Evolutionary conservation across 1,140 invertebrate genomes (phyloP), one percentile per base, ranked within the genome.

Genomic region (Andrena cerasifolii): DNA sequence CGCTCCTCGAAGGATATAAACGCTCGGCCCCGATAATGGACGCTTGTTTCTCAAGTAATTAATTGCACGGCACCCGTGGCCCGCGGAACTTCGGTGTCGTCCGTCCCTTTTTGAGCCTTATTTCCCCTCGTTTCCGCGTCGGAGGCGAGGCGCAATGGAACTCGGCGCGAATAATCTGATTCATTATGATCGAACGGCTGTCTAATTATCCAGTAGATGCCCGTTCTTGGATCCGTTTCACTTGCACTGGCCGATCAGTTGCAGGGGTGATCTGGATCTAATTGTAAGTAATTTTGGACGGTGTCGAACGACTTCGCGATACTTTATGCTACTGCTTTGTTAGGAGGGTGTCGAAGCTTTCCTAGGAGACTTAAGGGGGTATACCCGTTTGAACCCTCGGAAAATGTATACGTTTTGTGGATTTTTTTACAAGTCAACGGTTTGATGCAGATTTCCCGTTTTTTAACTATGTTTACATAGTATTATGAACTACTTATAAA

Each of bases 31-130:
- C 47, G 62, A 56, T 75, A 66, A 75, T 54, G 31, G 72, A 56
- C 49, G 62, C 47, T 66, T 74, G 72, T 74, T 75, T 67, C 72
- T 75, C 72, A 49, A 66, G 72, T 54, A 65, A 75, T 75, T 75
- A 75, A 75, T 75, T 24, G 51, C 59, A 65, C 71, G 59, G n/a
- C 31, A 12, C 43, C n/a, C 12, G 3, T 21, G 43, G 12, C 14
- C 26, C 36, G 36, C n/a, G 36, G 16, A 51, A 45, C 21, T 40
- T 36, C 33, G 26, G 18, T 51, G 21, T 53, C 45, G 58, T 24
- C 53, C 71, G 71, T 53, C 40, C 18, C 26, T 43, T 33, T n/a
- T 43, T 0, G 31, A 51, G 63, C 63, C 71, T 63, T 66, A 54
- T 67, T 45, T 26, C 28, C 49, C 18, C 26, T 43, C 36, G 14